Evolutionary conservation across 2,797 vertebrate species (phyloP), one percentile per base, ranked within the genome.

Genomic region (Menidia menidia): DNA sequence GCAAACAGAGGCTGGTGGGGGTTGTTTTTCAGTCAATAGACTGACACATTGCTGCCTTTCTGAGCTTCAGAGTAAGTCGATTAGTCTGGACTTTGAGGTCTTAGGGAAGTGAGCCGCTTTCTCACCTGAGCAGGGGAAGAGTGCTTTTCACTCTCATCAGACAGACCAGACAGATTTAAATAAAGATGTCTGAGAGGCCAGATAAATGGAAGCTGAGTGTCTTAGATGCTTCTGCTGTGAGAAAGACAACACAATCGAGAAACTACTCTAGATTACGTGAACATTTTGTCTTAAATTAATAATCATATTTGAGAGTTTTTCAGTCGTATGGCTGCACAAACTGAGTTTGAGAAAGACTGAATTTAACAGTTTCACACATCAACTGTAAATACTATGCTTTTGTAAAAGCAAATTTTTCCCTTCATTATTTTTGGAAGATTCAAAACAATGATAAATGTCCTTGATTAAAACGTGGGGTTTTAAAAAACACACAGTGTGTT

Each of bases 1-100:
- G 72, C 80, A 88, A 84, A 86, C 77, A 79, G 68, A 75, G 59
- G 64, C 68, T 45, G 48, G 68, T 71, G 52, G 66, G 75, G 75
- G 70, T 82, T 88, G 87, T 87, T 87, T 87, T 87, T 81, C 83
- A 82, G 84, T 90, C 89, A 85, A 87, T 88, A 86, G 81, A 77
- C 79, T 86, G 87, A 92, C 87, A 83, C 82, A 43, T 71, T 70
- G 77, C 77, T 87, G 85, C 72, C 44, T 50, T 63, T 75, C 63
- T 82, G 81, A 89, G 84, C 88, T 77, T 78, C 63, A 63, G 44
- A 77, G 80, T 85, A 87, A 88, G 88, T 92, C 85, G 75, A 91
- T 92, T 89, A 91, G 87, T 92, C 91, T 89, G 82, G 89, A 89
- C 88, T 84, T 87, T 89, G 78, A 87, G 68, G 81, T 71, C 70